Evolutionary conservation across 2,888 invertebrate genomes (phyloP).

Genomic region (Pollenia labialis): DNA sequence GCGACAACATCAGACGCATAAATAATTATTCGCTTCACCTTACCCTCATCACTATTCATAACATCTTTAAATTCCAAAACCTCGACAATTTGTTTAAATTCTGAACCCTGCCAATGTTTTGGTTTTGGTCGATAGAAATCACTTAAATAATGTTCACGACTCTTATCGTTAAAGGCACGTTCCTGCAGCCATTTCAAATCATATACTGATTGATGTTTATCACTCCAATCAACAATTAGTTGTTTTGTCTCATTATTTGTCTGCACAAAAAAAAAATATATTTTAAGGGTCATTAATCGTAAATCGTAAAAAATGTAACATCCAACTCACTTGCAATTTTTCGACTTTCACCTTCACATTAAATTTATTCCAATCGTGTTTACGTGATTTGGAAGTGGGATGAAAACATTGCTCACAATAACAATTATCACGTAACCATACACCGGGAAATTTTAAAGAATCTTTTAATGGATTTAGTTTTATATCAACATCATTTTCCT

Average conservation of each 20-base stretch:
- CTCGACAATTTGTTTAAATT: conserved; percentile 85
- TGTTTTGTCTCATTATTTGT: conserved; percentile 75
- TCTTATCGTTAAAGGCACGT: conserved; percentile 85
- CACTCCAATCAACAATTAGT: conserved; percentile 86
- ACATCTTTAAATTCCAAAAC: conserved; percentile 86
- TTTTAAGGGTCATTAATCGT: background rate
- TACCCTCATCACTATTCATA: conserved; percentile 84
- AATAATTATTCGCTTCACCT: conserved; percentile 67
- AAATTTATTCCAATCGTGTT: conserved; percentile 87
- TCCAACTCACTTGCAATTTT: conserved; percentile 65
- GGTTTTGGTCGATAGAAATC: conserved; percentile 86
- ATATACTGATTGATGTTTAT: conserved; percentile 86
- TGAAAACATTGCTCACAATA: conserved; percentile 89
- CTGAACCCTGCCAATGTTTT: conserved; percentile 85
- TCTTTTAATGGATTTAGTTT: conserved; percentile 79
- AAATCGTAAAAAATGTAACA: no score
- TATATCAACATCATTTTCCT: background rate
- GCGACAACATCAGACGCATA: no score
- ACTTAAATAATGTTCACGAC: conserved; percentile 85
- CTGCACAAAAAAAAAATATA: conserved; percentile 37
- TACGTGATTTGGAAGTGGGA: conserved; percentile 86
- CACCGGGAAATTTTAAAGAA: conserved; percentile 86
- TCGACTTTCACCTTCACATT: conserved; percentile 85
- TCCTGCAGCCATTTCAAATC: conserved; percentile 86
- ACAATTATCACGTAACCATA: conserved; percentile 91